Evolutionary conservation across 2,888 invertebrate genomes (phyloP).

Genomic region (Dermolepida albohirtum): DNA sequence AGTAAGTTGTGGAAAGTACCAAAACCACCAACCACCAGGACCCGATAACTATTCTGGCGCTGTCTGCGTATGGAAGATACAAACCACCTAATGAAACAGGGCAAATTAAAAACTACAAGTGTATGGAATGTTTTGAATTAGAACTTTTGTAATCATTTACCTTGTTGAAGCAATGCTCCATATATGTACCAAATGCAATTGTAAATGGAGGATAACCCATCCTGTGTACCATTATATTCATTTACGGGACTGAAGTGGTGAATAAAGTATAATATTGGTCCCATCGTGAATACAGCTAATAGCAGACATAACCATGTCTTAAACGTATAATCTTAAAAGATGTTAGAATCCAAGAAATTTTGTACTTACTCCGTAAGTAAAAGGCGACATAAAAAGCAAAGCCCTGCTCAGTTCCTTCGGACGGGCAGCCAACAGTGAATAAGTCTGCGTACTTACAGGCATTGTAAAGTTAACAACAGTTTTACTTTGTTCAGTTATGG

Average conservation of each 20-base stretch:
- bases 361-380: conserved; percentile 73
- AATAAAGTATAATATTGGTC: conserved; percentile 80
- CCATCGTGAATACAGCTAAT: conserved; percentile 79
- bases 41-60: conserved; percentile 86
- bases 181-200: conserved; percentile 91
- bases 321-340: conserved; percentile 49
- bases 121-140: no score
- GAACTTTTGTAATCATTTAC: conserved; percentile 62
- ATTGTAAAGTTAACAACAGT: conserved; percentile 79
- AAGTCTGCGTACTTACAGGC: conserved; percentile 82
- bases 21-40: conserved; percentile 94
- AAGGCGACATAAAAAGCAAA: conserved; percentile 86
- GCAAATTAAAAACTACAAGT: no score
- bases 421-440: conserved; percentile 82
- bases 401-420: conserved; percentile 86
- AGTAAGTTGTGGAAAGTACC: conserved; percentile 90
- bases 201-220: conserved; percentile 73
- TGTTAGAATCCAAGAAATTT: neutral
- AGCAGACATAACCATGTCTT: conserved; percentile 88
- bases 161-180: conserved; percentile 92
- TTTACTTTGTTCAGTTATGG: conserved; percentile 68
- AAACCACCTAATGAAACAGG: conserved; percentile 74
- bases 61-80: conserved; percentile 86
- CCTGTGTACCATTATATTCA: conserved; percentile 70
- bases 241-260: conserved; percentile 81